Conservation (phyloP, 1,140 invertebrate genomes). For the Pectinophora gossypiella region DNA sequence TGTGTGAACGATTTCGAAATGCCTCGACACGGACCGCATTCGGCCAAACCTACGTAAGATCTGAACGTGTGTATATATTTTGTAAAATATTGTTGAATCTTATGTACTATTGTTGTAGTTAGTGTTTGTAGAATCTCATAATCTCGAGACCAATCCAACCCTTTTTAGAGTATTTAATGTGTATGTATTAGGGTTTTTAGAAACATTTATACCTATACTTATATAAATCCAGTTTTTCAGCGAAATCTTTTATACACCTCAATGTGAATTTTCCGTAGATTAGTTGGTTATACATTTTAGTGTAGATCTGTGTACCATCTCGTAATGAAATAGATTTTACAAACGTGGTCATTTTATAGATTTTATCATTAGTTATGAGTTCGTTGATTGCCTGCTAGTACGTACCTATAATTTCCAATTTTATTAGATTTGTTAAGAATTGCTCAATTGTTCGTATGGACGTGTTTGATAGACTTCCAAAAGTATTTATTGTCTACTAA, state of each 20-base stretch:
- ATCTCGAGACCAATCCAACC: constrained; percentile 69
- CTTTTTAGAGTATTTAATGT: constrained; percentile 63
- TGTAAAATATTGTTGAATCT: constrained; percentile 66
- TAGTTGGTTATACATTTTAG: constrained; percentile 49
- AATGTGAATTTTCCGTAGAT: constrained; percentile 59
- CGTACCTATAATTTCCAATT: constrained; percentile 15
- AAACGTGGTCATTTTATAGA: constrained; percentile 2
- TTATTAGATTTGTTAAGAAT: constrained; percentile 30
- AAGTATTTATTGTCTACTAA: constrained; percentile 1
- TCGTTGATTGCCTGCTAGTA: background rate
- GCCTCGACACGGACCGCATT: constrained; percentile 24
- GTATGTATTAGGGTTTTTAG: constrained; percentile 59
- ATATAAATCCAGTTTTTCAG: constrained; percentile 59
- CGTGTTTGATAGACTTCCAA: constrained; percentile 28
- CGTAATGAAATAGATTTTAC: constrained; percentile 12
- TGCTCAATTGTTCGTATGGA: constrained; percentile 36
- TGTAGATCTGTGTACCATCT: constrained; percentile 36
- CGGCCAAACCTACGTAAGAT: constrained; percentile 34
- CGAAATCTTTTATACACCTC: constrained; percentile 64
- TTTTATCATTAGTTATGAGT: background rate
- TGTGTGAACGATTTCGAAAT: too few species aligned
- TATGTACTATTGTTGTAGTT: constrained; percentile 52
- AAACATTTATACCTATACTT: constrained; percentile 62
- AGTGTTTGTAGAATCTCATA: constrained; percentile 59
- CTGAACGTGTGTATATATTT: constrained; percentile 54